These are phyloP conservation scores for Lordiphosa clarofinis DNA, from an alignment of 1,140 invertebrate genomes.

Conservation along the genomic window DNA sequence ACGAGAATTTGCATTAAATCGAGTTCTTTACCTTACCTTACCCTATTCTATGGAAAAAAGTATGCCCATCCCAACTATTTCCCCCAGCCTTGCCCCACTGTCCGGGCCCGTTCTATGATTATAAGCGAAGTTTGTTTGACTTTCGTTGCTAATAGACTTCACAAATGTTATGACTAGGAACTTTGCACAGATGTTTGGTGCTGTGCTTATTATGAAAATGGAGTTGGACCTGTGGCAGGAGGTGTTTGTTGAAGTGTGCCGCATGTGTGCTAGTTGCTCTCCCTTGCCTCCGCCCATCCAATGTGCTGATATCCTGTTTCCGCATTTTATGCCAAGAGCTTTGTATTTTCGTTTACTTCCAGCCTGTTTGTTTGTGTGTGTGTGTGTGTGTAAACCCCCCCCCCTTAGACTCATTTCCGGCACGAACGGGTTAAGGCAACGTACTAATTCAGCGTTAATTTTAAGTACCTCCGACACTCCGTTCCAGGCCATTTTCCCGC, in stretches of 20 bases:
- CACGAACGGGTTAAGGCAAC: slow-evolving; percentile 40
- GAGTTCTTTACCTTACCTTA: too few species aligned
- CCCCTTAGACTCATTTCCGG: slow-evolving; percentile 41
- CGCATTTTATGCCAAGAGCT: slow-evolving; percentile 21
- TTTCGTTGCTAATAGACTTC: slow-evolving; percentile 64
- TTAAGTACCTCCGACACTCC: slow-evolving; percentile 26
- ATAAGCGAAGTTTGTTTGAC: slow-evolving; percentile 55
- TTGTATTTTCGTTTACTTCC: slow-evolving; percentile 8
- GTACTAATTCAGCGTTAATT: slow-evolving; percentile 51
- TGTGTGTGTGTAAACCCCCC: too few species aligned
- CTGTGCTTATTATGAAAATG: slow-evolving; percentile 16
- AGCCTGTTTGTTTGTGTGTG: slow-evolving; percentile 10
- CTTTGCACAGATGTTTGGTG: slow-evolving; percentile 20
- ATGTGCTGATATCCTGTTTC: slow-evolving; percentile 49
- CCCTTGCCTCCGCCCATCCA: neutral
- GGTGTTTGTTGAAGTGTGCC: slow-evolving; percentile 1
- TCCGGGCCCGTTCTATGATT: slow-evolving; percentile 16
- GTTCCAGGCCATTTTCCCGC: slow-evolving; percentile 11
- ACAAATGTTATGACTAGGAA: slow-evolving; percentile 60
- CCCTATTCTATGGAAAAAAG: too few species aligned
- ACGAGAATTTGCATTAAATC: too few species aligned
- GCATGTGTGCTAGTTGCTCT: slow-evolving; percentile 7
- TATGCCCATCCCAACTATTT: too few species aligned
- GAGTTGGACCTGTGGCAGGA: too few species aligned
- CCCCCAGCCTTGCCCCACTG: slow-evolving; percentile 15